Evolutionary conservation across 2,113 vertebrate genomes (phyloP).

Genomic region (Grammomys dolichurus): DNA sequence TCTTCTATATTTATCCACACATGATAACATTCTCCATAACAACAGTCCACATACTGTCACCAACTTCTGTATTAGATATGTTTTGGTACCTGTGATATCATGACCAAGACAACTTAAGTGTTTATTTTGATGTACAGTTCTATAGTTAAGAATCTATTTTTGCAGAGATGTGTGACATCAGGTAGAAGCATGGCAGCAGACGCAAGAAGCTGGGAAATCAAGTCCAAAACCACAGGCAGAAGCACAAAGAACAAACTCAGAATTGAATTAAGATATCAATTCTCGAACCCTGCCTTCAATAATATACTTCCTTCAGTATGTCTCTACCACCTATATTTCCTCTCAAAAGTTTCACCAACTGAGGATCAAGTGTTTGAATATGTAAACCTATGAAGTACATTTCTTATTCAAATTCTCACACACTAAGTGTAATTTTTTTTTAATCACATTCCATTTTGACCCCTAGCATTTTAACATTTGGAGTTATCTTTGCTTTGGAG

Average conservation of each 20-base stretch:
- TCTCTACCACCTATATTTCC: not conserved
- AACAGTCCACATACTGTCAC: not conserved
- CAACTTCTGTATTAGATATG: not conserved
- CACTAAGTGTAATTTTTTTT: not conserved
- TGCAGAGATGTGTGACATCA: not conserved
- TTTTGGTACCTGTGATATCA: not conserved
- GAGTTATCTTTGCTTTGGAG: not conserved
- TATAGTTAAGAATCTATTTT: not conserved
- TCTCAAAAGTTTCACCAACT: not conserved
- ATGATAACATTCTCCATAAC: not conserved
- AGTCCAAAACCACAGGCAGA: not conserved
- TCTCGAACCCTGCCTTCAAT: not conserved
- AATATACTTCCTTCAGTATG: not conserved
- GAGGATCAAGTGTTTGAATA: not conserved
- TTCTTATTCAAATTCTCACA: not conserved
- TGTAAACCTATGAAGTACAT: not conserved
- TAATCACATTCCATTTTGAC: not conserved
- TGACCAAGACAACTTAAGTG: not conserved
- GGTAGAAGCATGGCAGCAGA: not conserved
- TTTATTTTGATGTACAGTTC: not conserved
- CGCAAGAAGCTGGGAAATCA: not conserved
- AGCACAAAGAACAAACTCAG: fast-evolving
- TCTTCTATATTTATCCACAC: not conserved
- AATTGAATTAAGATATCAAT: not conserved
- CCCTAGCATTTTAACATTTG: not conserved